phyloP scores from a whole-genome alignment of 1,140 invertebrate genomes.

The Pollicipes pollicipes region DNA sequence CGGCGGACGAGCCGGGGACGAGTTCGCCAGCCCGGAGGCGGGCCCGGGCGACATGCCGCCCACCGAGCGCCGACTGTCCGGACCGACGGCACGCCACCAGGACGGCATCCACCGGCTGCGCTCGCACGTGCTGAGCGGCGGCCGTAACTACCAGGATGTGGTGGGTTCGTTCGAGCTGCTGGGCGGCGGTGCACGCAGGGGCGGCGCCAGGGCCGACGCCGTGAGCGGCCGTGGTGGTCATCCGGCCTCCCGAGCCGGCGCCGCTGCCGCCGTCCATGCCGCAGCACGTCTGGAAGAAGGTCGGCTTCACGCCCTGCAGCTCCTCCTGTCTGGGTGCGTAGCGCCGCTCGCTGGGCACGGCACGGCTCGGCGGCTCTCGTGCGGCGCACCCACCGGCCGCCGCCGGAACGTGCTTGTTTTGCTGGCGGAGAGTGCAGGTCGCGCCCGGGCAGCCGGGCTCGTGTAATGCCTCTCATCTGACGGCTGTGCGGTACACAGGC shows the following conservation, averaged over 20 bases:
- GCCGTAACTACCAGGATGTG: background rate
- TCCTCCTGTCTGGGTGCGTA: conserved; percentile 71
- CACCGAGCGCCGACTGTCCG: background rate
- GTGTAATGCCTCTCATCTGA: no score
- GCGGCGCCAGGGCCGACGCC: background rate
- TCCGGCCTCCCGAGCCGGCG: conserved; percentile 5
- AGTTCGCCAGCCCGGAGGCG: background rate
- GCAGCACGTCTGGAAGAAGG: conserved; percentile 29
- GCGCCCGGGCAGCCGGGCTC: no score
- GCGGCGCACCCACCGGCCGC: no score
- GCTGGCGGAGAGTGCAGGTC: no score
- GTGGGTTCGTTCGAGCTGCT: background rate
- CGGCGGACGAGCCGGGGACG: no score
- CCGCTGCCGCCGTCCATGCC: conserved; percentile 14
- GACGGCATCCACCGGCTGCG: background rate
- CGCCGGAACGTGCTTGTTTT: no score
- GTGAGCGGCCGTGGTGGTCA: background rate
- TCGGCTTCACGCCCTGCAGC: conserved; percentile 65
- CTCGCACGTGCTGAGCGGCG: background rate
- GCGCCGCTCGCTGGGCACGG: no score
- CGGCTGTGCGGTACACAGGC: no score
- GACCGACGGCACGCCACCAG: background rate
- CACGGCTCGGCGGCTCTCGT: no score
- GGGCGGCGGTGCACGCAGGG: background rate
- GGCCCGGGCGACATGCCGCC: background rate